Conservation (phyloP, 2,888 invertebrate species). For the Drosophila flavopinicola region DNA sequence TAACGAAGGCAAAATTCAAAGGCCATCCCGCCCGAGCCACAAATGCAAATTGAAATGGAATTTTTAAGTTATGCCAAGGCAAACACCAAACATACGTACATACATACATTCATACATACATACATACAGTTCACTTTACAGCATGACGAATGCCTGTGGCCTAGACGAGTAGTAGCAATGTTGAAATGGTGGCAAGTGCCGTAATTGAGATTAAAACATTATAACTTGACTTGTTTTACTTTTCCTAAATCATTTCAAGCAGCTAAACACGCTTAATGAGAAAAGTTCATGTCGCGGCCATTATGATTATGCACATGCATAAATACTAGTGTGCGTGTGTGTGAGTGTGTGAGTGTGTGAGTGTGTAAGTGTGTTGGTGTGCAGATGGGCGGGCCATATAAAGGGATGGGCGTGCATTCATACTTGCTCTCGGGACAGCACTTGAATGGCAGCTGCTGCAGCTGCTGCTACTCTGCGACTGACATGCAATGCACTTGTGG, state of each 20-base stretch:
- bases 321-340: constrained; percentile 23
- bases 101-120: not conserved
- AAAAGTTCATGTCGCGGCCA: constrained; percentile 71
- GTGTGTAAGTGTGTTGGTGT: constrained; percentile 14
- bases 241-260: constrained; percentile 79
- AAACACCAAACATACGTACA: constrained; percentile 43
- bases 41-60: constrained; percentile 76
- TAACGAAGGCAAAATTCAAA: constrained; percentile 70
- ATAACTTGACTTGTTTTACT: constrained; percentile 79
- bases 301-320: constrained; percentile 65
- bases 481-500: constrained; percentile 70
- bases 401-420: constrained; percentile 41
- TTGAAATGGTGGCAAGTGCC: constrained; percentile 73
- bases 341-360: constrained; percentile 1
- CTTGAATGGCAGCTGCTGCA: constrained; percentile 69
- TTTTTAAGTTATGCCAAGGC: constrained; percentile 76
- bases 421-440: constrained; percentile 43
- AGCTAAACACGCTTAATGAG: constrained; percentile 79
- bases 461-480: constrained; percentile 55
- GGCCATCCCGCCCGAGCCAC: constrained; percentile 50
- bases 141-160: constrained; percentile 14
- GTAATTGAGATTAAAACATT: constrained; percentile 80
- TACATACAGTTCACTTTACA: not conserved
- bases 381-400: constrained; percentile 27
- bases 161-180: constrained; percentile 14